Conservation (phyloP, 2,797 vertebrate genomes). For the Triplophysa yarkandensis region DNA sequence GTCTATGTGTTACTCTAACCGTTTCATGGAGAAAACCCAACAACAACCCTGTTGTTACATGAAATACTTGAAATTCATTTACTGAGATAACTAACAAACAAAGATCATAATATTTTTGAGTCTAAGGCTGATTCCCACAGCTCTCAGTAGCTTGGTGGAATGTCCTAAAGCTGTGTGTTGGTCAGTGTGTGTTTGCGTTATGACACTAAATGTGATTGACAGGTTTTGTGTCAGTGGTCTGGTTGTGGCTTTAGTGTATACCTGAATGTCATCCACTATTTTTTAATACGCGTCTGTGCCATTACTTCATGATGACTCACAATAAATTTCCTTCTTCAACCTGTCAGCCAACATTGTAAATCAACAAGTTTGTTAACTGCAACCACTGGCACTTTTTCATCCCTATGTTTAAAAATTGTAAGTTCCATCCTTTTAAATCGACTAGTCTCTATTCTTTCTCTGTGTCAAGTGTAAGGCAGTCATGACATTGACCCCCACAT, state of each 20-base stretch:
- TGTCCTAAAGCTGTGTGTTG: neutral
- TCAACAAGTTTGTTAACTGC: neutral
- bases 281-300: neutral
- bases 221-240: constrained; percentile 13
- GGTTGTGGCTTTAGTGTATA: neutral
- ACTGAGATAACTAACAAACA: constrained; percentile 8
- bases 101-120: neutral
- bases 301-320: constrained; percentile 3
- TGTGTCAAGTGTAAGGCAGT: neutral
- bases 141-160: neutral
- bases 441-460: neutral
- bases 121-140: neutral
- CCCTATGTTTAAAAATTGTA: too few relatives aligned
- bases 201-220: constrained; percentile 16
- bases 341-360: neutral
- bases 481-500: constrained; percentile 3
- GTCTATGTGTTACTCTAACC: too few relatives aligned
- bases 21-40: constrained; percentile 9
- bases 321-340: neutral
- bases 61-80: neutral
- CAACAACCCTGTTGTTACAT: constrained; percentile 15
- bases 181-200: neutral
- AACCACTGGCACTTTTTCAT: neutral
- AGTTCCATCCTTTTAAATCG: neutral
- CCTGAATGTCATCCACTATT: neutral